A percentile compares a stretch with the other conserved stretches of the same genome.
Conservation (phyloP, 2,113 vertebrate species). For the Leptobrachium leishanense region DNA sequence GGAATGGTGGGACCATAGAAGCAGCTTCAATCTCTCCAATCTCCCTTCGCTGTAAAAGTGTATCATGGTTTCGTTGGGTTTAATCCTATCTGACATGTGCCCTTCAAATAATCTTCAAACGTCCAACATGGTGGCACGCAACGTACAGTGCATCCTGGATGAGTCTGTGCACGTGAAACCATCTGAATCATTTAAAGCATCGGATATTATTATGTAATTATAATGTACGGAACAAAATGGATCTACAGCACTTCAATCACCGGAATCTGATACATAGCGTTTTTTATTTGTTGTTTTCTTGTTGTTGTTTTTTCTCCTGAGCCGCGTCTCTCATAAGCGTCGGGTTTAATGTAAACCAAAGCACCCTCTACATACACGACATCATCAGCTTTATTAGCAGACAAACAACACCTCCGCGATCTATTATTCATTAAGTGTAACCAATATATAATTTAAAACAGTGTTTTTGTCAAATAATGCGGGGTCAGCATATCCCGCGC, state of each 20-base stretch:
- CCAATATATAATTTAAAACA: conserved; percentile 99
- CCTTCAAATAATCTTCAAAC: neutral
- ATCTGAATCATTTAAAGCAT: neutral
- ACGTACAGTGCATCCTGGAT: neutral
- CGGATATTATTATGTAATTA: neutral
- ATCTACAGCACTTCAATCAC: neutral
- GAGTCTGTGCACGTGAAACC: neutral
- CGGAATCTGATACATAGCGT: neutral
- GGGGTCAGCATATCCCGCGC: conserved; percentile 99
- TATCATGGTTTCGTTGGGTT: too few species aligned
- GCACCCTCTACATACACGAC: conserved; percentile 67
- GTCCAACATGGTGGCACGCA: neutral
- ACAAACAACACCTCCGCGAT: conserved; percentile 93
- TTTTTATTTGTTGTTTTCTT: neutral
- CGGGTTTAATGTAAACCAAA: conserved; percentile 71
- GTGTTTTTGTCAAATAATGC: conserved; percentile 97
- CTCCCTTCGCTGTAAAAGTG: too few species aligned
- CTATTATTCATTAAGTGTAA: conserved; percentile 99
- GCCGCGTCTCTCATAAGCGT: conserved; percentile 31
- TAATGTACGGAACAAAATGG: neutral
- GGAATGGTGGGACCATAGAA: too few species aligned
- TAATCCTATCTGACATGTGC: neutral
- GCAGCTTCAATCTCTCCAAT: too few species aligned
- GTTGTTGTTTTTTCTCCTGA: neutral
- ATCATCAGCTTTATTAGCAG: conserved; percentile 87